phyloP scores from a whole-genome alignment of 2,888 invertebrate genomes.

The Hanleya hanleyi region DNA sequence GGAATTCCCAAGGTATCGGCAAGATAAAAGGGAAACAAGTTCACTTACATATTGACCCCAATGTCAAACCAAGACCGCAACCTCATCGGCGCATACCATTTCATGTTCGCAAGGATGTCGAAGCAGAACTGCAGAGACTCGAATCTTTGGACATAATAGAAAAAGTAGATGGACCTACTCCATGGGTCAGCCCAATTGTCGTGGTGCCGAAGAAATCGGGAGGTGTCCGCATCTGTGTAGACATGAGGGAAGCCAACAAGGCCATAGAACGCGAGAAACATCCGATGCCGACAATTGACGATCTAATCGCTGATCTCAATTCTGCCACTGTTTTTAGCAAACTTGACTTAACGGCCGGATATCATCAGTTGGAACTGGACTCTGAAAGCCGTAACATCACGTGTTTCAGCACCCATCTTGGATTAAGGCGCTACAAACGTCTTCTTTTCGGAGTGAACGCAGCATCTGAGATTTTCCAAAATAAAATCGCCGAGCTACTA shows the following conservation, averaged over 20 bases:
- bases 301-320: conserved; percentile 44
- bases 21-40: conserved; percentile 28
- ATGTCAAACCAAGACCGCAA: conserved; percentile 28
- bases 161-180: conserved; percentile 41
- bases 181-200: conserved; percentile 25
- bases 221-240: conserved; percentile 44
- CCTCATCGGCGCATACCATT: conserved; percentile 29
- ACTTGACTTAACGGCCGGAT: conserved; percentile 43
- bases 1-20: too few relatives aligned
- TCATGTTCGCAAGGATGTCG: conserved; percentile 28
- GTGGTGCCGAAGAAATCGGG: conserved; percentile 42
- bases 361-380: conserved; percentile 45
- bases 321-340: conserved; percentile 42
- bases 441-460: conserved; percentile 51
- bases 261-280: conserved; percentile 45
- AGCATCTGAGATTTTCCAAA: conserved; percentile 74
- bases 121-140: conserved; percentile 28
- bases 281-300: conserved; percentile 42
- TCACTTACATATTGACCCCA: conserved; percentile 29
- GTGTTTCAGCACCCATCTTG: conserved; percentile 45
- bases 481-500: conserved; percentile 67
- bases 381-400: conserved; percentile 48
- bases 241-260: conserved; percentile 47
- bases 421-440: conserved; percentile 42
- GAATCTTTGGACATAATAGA: conserved; percentile 30